phyloP scores from a whole-genome alignment of 2,113 vertebrate species.

The Morone saxatilis region DNA sequence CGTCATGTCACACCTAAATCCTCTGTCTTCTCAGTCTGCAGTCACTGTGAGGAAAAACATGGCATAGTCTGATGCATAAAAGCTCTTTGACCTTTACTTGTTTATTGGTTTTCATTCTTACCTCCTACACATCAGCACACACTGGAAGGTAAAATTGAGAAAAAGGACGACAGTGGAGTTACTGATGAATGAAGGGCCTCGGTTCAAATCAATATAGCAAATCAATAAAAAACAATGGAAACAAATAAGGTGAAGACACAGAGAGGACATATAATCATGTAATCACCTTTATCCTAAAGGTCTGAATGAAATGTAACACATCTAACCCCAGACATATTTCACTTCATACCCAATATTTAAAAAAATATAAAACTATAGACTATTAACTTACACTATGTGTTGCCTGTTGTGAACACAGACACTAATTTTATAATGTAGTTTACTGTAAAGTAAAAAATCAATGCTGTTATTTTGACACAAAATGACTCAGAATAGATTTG shows the following conservation, averaged over 20 bases:
- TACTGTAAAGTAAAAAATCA: neutral
- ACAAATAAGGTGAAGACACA: neutral
- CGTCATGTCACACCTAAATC: conserved; percentile 12
- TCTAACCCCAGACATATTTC: neutral
- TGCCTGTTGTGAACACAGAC: neutral
- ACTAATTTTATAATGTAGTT: neutral
- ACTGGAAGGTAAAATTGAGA: neutral
- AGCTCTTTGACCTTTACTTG: conserved; percentile 40
- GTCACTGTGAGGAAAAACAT: conserved; percentile 1
- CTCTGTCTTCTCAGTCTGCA: neutral
- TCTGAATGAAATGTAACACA: neutral
- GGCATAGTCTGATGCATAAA: neutral
- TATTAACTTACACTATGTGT: neutral
- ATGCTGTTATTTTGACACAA: neutral
- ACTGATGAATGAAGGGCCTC: conserved; percentile 3
- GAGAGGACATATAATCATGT: neutral
- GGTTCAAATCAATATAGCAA: neutral
- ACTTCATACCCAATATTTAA: neutral
- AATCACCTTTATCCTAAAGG: neutral
- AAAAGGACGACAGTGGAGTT: neutral
- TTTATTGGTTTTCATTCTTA: conserved; percentile 20
- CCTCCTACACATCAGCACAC: neutral
- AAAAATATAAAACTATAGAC: neutral
- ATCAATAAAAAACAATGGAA: neutral
- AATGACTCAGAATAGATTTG: neutral